Conservation (phyloP, 2,888 invertebrate species). For the Thelaira solivaga region DNA sequence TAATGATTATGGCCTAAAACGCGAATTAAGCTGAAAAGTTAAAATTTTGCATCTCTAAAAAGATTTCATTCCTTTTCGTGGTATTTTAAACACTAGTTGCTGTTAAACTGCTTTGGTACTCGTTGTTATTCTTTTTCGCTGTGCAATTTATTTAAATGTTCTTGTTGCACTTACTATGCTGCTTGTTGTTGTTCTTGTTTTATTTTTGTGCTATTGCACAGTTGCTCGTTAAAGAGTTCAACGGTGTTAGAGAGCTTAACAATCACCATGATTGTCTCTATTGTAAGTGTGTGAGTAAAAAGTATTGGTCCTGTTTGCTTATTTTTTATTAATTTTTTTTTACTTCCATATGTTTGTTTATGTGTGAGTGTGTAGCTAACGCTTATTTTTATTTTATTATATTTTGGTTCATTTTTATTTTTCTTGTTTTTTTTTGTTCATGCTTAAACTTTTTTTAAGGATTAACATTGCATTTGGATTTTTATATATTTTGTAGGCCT, state of each 20-base stretch:
- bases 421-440: slow-evolving; percentile 5
- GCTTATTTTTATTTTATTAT: slow-evolving; percentile 43
- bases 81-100: slow-evolving; percentile 71
- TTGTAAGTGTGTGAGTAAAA: not conserved
- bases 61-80: slow-evolving; percentile 27
- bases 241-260: slow-evolving; percentile 48
- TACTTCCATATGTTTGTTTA: not conserved
- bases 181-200: slow-evolving; percentile 14
- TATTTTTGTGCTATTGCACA: slow-evolving; percentile 16
- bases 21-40: not conserved
- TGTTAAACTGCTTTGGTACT: slow-evolving; percentile 37
- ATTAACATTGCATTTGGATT: slow-evolving; percentile 30
- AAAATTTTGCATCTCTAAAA: not conserved
- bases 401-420: slow-evolving; percentile 30
- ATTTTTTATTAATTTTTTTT: not conserved
- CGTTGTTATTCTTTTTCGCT: not conserved
- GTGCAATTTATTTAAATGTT: slow-evolving; percentile 41
- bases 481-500: slow-evolving; percentile 40
- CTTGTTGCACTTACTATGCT: slow-evolving; percentile 3
- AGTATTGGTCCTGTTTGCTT: slow-evolving; percentile 18
- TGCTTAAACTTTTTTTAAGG: slow-evolving; percentile 10
- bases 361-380: slow-evolving; percentile 56
- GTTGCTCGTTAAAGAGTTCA: slow-evolving; percentile 44
- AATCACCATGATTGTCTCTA: slow-evolving; percentile 33
- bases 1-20: too few relatives aligned